A percentile compares a stretch with the other conserved stretches of the same genome.
Conservation (phyloP, 2,888 invertebrate species). For the Stenurella melanura region DNA sequence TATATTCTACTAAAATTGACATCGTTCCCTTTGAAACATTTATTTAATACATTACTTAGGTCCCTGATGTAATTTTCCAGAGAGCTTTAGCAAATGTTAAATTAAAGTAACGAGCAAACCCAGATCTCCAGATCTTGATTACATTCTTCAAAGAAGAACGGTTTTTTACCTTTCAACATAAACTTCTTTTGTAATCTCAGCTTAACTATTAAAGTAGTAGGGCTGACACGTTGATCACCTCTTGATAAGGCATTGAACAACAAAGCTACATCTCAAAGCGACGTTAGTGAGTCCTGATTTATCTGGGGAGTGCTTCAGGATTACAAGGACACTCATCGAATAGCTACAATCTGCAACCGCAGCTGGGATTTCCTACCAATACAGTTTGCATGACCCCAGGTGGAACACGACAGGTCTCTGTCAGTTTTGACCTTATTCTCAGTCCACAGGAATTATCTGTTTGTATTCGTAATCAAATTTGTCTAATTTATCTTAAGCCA, state of each 20-base stretch:
- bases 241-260: conserved; percentile 30
- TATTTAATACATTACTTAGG: neutral
- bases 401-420: neutral
- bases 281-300: conserved; percentile 20
- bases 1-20: conserved; percentile 12
- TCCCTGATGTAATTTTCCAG: neutral
- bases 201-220: conserved; percentile 7
- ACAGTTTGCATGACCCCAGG: conserved; percentile 9
- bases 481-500: neutral
- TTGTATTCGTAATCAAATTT: neutral
- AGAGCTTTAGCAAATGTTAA: conserved; percentile 2
- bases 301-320: conserved; percentile 8
- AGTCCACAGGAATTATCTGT: neutral
- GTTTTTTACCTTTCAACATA: conserved; percentile 12
- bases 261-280: conserved; percentile 5
- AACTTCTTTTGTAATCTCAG: conserved; percentile 25
- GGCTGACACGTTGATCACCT: conserved; percentile 25
- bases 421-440: conserved; percentile 7
- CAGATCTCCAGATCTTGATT: conserved; percentile 13
- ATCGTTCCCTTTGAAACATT: conserved; percentile 13
- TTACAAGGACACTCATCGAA: conserved; percentile 10
- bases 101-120: conserved; percentile 5
- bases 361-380: conserved; percentile 12
- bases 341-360: conserved; percentile 17
- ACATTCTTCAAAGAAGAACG: conserved; percentile 16